Conservation (phyloP, 2,888 invertebrate genomes). For the Slavum lentiscoides region DNA sequence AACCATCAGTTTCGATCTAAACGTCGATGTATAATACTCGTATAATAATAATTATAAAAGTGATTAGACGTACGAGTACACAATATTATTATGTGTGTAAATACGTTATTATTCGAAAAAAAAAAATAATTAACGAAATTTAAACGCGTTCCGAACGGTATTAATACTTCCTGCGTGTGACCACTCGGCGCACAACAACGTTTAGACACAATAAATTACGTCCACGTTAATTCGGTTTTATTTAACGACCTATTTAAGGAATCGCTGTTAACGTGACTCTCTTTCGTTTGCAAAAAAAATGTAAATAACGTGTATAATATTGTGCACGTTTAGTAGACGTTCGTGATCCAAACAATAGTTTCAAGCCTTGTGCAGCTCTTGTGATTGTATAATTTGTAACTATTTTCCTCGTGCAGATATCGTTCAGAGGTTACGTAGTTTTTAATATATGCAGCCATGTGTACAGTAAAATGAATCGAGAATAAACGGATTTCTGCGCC, state of each 20-base stretch:
- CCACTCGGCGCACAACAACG: no score
- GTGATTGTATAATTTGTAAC: constrained; percentile 12
- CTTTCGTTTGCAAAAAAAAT: constrained; percentile 7
- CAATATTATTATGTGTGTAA: no score
- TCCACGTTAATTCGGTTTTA: background rate
- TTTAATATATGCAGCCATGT: background rate
- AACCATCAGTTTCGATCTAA: background rate
- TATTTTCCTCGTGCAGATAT: constrained; percentile 36
- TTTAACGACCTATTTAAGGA: background rate
- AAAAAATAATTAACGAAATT: background rate
- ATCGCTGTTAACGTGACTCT: background rate
- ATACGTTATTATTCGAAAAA: background rate
- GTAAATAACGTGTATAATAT: background rate
- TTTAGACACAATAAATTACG: background rate
- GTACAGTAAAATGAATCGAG: background rate
- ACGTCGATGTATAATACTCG: no score
- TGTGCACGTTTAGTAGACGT: constrained; percentile 2
- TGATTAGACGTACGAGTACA: background rate
- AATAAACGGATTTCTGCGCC: constrained; percentile 4
- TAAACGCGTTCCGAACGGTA: background rate
- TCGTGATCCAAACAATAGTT: constrained; percentile 43
- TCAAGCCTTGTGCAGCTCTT: constrained; percentile 17
- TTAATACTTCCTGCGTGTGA: no score
- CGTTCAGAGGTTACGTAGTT: constrained; percentile 22
- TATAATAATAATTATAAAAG: background rate